These are phyloP conservation scores for Nixonia krombeini DNA, from an alignment of 1,140 invertebrate species.

Conservation along the genomic window DNA sequence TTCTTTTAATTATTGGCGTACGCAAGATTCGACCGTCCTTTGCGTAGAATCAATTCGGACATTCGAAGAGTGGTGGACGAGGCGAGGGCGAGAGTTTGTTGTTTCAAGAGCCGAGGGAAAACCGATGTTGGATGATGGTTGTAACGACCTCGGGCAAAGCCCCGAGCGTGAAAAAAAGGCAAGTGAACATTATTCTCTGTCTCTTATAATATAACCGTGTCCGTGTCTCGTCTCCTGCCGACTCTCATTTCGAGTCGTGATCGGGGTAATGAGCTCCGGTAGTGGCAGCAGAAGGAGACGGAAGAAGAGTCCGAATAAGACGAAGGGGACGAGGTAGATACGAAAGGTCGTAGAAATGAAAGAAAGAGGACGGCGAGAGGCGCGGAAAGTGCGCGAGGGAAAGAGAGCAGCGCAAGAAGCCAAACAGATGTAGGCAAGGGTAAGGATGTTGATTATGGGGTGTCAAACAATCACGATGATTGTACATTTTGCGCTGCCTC, in stretches of 20 bases:
- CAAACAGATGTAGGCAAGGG: constrained; percentile 41
- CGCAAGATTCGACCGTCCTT: too few species aligned
- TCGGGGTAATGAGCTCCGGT: constrained; percentile 68
- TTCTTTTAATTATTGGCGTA: too few species aligned
- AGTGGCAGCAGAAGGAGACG: constrained; percentile 48
- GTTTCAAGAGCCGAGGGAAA: neutral
- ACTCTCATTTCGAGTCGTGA: constrained; percentile 68
- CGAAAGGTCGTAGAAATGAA: constrained; percentile 36
- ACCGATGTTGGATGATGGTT: neutral
- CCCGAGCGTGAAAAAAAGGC: constrained; percentile 54
- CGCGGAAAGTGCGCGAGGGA: constrained; percentile 43
- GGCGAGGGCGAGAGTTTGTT: too few species aligned
- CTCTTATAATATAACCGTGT: constrained; percentile 70
- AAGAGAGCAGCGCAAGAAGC: constrained; percentile 21
- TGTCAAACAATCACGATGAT: constrained; percentile 73
- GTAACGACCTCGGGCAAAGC: constrained; percentile 32
- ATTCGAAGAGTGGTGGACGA: too few species aligned
- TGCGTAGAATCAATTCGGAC: too few species aligned
- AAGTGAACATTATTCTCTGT: constrained; percentile 64
- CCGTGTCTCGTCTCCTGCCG: constrained; percentile 61
- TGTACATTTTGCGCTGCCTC: constrained; percentile 67
- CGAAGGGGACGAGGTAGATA: constrained; percentile 19
- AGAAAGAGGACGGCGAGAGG: constrained; percentile 26
- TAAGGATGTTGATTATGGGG: constrained; percentile 72
- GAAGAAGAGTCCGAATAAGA: constrained; percentile 14